Conservation (phyloP, 2,888 invertebrate species). For the Lumbricus terrestris region DNA sequence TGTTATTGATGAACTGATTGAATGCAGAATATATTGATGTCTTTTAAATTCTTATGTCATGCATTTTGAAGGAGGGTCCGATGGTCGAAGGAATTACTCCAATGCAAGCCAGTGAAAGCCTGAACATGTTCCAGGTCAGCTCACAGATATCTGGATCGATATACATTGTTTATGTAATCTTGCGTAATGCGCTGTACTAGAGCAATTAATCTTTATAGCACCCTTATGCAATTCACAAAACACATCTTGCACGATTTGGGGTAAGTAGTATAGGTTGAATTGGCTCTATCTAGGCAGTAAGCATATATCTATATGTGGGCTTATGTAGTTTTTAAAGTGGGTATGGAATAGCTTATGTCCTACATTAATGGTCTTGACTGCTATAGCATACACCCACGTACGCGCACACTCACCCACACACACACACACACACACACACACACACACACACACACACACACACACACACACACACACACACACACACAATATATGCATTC, state of each 20-base stretch:
- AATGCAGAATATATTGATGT: background rate
- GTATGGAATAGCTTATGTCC: no score
- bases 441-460: background rate
- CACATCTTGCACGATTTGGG: background rate
- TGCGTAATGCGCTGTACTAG: no score
- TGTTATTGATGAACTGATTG: background rate
- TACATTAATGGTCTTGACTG: no score
- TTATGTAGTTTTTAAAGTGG: no score
- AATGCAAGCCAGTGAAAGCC: slow-evolving; percentile 55
- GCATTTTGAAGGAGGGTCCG: slow-evolving; percentile 45
- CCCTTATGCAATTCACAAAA: background rate
- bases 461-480: background rate
- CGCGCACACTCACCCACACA: background rate
- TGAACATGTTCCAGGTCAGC: slow-evolving; percentile 51
- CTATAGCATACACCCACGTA: background rate
- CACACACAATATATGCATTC: no score
- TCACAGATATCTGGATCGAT: background rate
- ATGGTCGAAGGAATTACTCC: slow-evolving; percentile 56
- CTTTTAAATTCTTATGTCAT: background rate
- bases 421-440: background rate
- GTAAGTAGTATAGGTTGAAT: no score
- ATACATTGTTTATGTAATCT: no score
- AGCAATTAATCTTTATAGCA: slow-evolving; percentile 45
- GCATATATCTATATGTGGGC: no score
- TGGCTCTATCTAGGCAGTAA: no score